phyloP scores from a whole-genome alignment of 2,797 vertebrate genomes.

The Acipenser transmontanus region DNA sequence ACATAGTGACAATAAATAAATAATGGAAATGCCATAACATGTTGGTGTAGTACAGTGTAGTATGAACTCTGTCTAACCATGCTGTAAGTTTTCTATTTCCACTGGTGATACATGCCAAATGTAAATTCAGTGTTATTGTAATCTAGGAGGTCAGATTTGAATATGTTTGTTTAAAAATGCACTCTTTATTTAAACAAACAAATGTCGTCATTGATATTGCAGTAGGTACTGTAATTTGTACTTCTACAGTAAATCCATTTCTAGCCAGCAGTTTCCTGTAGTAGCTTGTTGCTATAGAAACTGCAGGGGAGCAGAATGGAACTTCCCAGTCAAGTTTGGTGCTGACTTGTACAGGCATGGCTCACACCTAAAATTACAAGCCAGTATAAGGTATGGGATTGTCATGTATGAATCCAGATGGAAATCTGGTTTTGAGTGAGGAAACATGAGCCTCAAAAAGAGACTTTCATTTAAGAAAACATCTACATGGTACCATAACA shows the following conservation, averaged over 20 bases:
- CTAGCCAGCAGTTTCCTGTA: slow-evolving; percentile 53
- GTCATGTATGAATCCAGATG: slow-evolving; percentile 55
- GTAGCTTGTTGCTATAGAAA: slow-evolving; percentile 62
- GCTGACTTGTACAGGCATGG: slow-evolving; percentile 74
- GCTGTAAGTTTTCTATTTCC: no score
- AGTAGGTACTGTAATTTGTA: slow-evolving; percentile 41
- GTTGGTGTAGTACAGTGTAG: no score
- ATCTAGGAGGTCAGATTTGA: no score
- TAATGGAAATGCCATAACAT: no score
- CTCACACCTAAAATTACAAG: slow-evolving; percentile 30
- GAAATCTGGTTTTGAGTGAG: slow-evolving; percentile 35
- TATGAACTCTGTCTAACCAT: no score
- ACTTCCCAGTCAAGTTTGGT: slow-evolving; percentile 53
- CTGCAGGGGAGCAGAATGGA: slow-evolving; percentile 53
- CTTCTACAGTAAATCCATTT: slow-evolving; percentile 43
- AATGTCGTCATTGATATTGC: slow-evolving; percentile 20
- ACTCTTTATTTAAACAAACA: not conserved
- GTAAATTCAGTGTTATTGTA: no score
- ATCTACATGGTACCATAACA: slow-evolving; percentile 51
- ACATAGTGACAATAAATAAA: no score
- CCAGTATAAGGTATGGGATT: slow-evolving; percentile 51
- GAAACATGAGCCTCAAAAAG: slow-evolving; percentile 71
- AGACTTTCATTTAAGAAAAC: slow-evolving; percentile 72
- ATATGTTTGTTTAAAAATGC: no score
- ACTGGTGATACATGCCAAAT: no score